Evolutionary conservation across 2,113 vertebrate genomes (phyloP).

Genomic region (Ammodytes dubius): DNA sequence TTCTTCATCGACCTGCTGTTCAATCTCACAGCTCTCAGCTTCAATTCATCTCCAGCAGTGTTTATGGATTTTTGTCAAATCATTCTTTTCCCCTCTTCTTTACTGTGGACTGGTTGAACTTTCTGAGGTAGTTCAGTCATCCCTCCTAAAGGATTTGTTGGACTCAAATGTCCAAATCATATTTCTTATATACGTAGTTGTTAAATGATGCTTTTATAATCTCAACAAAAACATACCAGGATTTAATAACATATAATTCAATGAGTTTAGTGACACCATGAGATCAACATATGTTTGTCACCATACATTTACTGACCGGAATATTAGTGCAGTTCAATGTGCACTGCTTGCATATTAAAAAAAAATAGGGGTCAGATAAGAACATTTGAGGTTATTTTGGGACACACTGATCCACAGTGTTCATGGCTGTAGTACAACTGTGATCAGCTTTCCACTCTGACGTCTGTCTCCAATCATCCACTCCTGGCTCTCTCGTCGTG

Average conservation of each 20-base stretch:
- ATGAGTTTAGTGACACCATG: neutral
- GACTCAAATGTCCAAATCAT: too few species aligned
- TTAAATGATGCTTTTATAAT: slow-evolving; percentile 15
- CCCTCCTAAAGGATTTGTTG: neutral
- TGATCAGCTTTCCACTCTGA: slow-evolving; percentile 74
- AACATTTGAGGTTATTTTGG: slow-evolving; percentile 74
- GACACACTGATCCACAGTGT: slow-evolving; percentile 64
- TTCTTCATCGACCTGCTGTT: slow-evolving; percentile 72
- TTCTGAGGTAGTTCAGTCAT: slow-evolving; percentile 17
- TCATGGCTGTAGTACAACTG: slow-evolving; percentile 68
- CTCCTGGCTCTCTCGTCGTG: slow-evolving; percentile 43
- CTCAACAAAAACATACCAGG: slow-evolving; percentile 13
- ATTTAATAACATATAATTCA: neutral
- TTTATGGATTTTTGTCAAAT: slow-evolving; percentile 45
- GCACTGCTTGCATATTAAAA: slow-evolving; percentile 14
- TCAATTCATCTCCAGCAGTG: slow-evolving; percentile 55
- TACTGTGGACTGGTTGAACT: slow-evolving; percentile 43
- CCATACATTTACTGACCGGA: neutral
- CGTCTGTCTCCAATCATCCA: slow-evolving; percentile 71
- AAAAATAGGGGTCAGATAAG: slow-evolving; percentile 50
- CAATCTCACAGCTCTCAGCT: slow-evolving; percentile 67
- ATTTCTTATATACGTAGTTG: neutral
- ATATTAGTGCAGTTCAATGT: neutral
- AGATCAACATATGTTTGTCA: neutral
- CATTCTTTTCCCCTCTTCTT: slow-evolving; percentile 16